Conservation (phyloP, 2,113 vertebrate species). For the Ancistrus triradiatus region DNA sequence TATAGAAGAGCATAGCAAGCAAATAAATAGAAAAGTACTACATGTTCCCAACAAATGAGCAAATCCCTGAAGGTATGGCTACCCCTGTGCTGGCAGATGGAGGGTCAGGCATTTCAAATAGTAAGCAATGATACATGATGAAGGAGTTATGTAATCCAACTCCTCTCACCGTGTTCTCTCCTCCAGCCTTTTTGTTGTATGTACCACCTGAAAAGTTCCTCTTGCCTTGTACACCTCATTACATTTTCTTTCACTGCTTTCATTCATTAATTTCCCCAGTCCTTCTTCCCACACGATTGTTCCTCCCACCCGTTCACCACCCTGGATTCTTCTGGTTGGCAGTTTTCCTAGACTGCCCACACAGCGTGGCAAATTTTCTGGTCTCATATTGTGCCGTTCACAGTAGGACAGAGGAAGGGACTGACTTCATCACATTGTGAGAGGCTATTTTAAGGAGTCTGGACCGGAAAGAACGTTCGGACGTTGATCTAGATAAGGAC, state of each 20-base stretch:
- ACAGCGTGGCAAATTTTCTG: conserved; percentile 30
- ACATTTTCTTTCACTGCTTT: background rate
- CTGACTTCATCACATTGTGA: conserved; percentile 1
- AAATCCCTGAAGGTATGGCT: conserved; percentile 7
- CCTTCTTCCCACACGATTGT: conserved; percentile 7
- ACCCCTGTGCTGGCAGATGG: conserved; percentile 4
- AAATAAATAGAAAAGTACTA: too few relatives aligned
- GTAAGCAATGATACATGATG: conserved; percentile 27
- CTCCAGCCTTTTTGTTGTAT: too few relatives aligned
- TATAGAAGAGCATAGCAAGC: too few relatives aligned
- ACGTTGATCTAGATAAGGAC: too few relatives aligned
- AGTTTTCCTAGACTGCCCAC: conserved; percentile 16
- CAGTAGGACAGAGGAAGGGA: conserved; percentile 32
- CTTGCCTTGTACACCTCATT: background rate
- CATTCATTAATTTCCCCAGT: conserved; percentile 30
- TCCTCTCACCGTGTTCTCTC: background rate
- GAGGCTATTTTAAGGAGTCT: conserved; percentile 24
- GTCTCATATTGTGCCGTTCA: conserved; percentile 27
- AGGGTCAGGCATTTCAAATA: conserved; percentile 12
- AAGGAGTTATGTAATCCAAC: conserved; percentile 22
- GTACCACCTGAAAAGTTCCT: too few relatives aligned
- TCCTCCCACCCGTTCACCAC: conserved; percentile 15
- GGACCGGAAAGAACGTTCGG: conserved; percentile 5
- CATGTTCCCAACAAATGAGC: too few relatives aligned
- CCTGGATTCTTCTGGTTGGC: conserved; percentile 27